phyloP scores from a whole-genome alignment of 2,888 invertebrate genomes.

The Troides oblongomaculatus region DNA sequence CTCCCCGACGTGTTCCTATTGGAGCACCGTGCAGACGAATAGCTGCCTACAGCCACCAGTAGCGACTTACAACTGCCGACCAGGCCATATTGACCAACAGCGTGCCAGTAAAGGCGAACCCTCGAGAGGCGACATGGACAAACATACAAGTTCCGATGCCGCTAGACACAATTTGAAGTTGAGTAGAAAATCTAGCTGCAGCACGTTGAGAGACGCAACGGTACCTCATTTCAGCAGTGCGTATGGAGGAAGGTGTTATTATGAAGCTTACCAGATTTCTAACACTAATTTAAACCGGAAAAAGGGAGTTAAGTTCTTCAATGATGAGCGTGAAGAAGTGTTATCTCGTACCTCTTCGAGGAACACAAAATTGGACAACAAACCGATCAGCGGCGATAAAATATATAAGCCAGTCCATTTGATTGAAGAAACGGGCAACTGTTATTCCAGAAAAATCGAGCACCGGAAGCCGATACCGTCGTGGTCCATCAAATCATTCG shows the following conservation, averaged over 20 bases:
- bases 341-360: neutral
- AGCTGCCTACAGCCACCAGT: neutral
- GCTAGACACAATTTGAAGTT: neutral
- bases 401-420: neutral
- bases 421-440: constrained; percentile 2
- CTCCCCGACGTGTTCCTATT: neutral
- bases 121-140: too few relatives aligned
- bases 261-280: neutral
- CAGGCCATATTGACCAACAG: neutral
- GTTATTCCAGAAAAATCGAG: neutral
- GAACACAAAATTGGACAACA: neutral
- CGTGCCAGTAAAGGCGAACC: too few relatives aligned
- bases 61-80: too few relatives aligned
- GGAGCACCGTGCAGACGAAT: neutral
- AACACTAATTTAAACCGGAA: neutral
- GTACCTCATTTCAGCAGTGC: neutral
- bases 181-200: neutral
- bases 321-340: neutral
- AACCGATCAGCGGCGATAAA: neutral
- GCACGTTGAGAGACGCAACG: neutral
- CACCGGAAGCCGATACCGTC: constrained; percentile 5
- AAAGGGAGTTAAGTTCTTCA: neutral
- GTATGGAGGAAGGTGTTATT: neutral
- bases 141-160: too few relatives aligned
- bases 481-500: constrained; percentile 30